A percentile compares a stretch with the other conserved stretches of the same genome.
These are phyloP conservation scores for Endotricha flammealis DNA, from an alignment of 2,888 invertebrate genomes.

Conservation along the genomic window DNA sequence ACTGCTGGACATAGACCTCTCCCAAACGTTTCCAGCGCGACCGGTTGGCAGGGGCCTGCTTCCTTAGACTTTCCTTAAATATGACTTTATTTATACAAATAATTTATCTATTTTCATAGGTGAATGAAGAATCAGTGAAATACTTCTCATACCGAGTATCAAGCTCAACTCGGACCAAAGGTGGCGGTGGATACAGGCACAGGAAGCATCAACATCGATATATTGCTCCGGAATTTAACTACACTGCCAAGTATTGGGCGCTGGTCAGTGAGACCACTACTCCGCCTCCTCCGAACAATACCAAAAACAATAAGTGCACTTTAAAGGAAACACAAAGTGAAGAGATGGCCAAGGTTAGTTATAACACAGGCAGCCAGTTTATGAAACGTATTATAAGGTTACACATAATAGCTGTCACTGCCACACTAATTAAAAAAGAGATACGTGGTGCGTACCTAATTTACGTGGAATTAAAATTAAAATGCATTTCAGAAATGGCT, in stretches of 20 bases:
- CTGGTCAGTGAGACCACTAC: constrained; percentile 65
- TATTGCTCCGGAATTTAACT: constrained; percentile 68
- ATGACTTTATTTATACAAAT: too few species aligned
- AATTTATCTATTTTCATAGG: constrained; percentile 31
- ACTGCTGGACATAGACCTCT: too few species aligned
- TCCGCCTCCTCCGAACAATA: constrained; percentile 41
- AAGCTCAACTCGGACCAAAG: constrained; percentile 63
- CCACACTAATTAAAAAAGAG: too few species aligned
- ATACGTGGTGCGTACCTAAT: too few species aligned
- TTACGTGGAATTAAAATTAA: too few species aligned
- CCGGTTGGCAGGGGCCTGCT: too few species aligned
- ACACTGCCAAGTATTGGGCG: constrained; percentile 70
- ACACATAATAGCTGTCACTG: too few species aligned
- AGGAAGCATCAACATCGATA: constrained; percentile 68
- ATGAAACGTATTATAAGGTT: too few species aligned
- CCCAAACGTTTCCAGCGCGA: too few species aligned
- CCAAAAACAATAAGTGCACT: constrained; percentile 63
- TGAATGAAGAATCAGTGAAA: constrained; percentile 59
- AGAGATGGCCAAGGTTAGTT: constrained; percentile 61
- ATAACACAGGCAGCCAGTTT: too few species aligned
- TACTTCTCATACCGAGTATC: constrained; percentile 70
- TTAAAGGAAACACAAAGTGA: constrained; percentile 61
- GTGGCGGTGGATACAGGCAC: constrained; percentile 61
- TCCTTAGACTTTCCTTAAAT: too few species aligned
- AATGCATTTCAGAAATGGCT: too few species aligned